A percentile compares a stretch with the other conserved stretches of the same genome.
Conservation (phyloP, 2,888 invertebrate genomes). For the Pseudococcus longispinus region DNA sequence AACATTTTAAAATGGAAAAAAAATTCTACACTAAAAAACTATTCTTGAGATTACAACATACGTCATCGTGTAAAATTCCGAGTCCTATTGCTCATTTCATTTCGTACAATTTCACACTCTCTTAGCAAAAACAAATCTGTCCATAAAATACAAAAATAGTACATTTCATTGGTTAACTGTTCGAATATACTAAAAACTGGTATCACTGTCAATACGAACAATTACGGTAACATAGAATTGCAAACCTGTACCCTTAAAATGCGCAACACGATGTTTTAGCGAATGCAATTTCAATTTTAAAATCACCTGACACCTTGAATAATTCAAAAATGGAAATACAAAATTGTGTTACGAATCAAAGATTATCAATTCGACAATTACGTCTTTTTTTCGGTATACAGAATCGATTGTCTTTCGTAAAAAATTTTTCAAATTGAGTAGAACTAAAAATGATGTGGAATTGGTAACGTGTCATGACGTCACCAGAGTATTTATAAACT, state of each 20-base stretch:
- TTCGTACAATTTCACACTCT: background rate
- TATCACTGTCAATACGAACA: conserved; percentile 35
- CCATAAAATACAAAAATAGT: background rate
- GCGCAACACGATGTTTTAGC: background rate
- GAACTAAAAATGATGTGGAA: background rate
- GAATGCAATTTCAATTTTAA: background rate
- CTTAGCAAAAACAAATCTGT: background rate
- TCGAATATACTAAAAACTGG: conserved; percentile 4
- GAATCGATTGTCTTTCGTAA: background rate
- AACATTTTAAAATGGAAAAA: conserved; percentile 35
- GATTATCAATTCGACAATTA: background rate
- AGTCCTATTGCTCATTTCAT: background rate
- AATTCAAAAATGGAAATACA: background rate
- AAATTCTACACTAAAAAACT: conserved; percentile 23
- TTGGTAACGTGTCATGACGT: conserved; percentile 20
- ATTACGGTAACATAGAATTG: conserved; percentile 35
- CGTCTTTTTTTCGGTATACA: background rate
- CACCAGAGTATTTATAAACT: background rate
- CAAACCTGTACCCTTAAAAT: conserved; percentile 26
- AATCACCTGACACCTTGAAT: background rate
- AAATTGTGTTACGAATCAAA: background rate
- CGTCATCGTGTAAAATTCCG: background rate
- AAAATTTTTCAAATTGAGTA: background rate
- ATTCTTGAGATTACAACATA: conserved; percentile 9
- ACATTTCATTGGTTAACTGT: conserved; percentile 19